phyloP scores from a whole-genome alignment of 30 jellyfish, hydroid and myxozoan genomes.

The Pseudorhiza aurosa region DNA sequence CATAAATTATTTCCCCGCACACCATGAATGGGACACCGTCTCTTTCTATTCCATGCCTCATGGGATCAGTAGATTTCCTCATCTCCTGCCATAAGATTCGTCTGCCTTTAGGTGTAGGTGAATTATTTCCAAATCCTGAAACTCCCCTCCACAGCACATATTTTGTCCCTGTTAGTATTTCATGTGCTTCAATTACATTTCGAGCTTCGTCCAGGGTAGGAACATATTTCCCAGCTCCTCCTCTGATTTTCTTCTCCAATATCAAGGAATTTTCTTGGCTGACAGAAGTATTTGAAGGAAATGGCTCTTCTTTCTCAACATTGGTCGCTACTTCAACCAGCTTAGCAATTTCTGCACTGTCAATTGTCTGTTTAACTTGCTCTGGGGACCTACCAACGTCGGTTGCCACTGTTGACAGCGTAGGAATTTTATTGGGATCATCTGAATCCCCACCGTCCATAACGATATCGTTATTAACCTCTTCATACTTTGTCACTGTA shows the following conservation, averaged over 20 bases:
- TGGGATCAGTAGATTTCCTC: conserved; percentile 36
- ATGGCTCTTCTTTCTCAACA: conserved; percentile 16
- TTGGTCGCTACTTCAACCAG: conserved; percentile 53
- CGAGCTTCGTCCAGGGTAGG: conserved; percentile 48
- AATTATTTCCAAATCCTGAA: conserved; percentile 43
- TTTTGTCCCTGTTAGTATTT: conserved; percentile 55
- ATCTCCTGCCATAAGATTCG: conserved; percentile 55
- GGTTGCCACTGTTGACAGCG: neutral
- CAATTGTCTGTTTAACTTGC: conserved; percentile 17
- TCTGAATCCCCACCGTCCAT: conserved; percentile 9
- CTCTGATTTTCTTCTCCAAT: neutral
- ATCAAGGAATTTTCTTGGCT: conserved; percentile 6
- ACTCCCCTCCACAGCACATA: conserved; percentile 61
- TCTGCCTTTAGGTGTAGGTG: conserved; percentile 34
- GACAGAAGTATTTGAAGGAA: neutral
- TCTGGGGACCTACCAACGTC: neutral
- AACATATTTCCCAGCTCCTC: conserved; percentile 30
- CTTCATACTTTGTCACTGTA: conserved; percentile 3
- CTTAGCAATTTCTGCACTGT: conserved; percentile 54
- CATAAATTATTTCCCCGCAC: conserved; percentile 54
- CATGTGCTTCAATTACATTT: conserved; percentile 59
- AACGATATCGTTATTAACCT: conserved; percentile 1
- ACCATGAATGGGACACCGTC: conserved; percentile 55
- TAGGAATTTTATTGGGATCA: neutral
- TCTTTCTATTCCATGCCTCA: conserved; percentile 58